These are phyloP conservation scores for Poicephalus gulielmi DNA, from an alignment of 2,113 vertebrate genomes.

Conservation along the genomic window DNA sequence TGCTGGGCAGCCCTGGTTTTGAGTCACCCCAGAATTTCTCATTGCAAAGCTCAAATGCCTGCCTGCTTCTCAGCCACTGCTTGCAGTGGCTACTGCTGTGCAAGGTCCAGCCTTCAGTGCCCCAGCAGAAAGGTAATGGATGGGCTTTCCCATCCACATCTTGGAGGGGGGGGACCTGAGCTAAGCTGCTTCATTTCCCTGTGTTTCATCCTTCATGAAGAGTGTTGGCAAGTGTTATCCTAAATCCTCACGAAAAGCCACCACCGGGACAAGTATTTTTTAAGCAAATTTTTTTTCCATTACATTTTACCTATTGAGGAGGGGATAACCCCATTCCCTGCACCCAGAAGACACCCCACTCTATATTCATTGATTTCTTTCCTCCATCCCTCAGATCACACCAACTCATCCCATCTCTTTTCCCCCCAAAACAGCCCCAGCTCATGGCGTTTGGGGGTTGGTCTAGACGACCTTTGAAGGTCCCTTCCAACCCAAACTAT, in stretches of 20 bases:
- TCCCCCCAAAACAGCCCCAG: rapidly evolving
- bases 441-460: rapidly evolving
- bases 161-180: rapidly evolving
- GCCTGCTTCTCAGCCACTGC: rapidly evolving
- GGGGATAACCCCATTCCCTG: neutral
- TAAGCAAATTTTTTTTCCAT: rapidly evolving
- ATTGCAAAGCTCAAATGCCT: rapidly evolving
- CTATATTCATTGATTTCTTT: neutral
- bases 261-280: neutral
- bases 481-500: neutral
- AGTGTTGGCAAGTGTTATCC: rapidly evolving
- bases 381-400: neutral
- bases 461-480: neutral
- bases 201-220: neutral
- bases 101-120: rapidly evolving
- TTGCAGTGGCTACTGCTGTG: rapidly evolving
- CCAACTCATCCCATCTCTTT: neutral
- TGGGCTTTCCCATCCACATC: neutral
- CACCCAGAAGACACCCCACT: no score
- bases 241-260: neutral
- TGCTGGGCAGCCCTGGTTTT: neutral
- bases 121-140: rapidly evolving
- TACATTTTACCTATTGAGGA: neutral
- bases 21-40: neutral
- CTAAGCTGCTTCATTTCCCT: neutral